Evolutionary conservation across 2,113 vertebrate genomes (phyloP).

Genomic region (Genyomyrus donnyi): DNA sequence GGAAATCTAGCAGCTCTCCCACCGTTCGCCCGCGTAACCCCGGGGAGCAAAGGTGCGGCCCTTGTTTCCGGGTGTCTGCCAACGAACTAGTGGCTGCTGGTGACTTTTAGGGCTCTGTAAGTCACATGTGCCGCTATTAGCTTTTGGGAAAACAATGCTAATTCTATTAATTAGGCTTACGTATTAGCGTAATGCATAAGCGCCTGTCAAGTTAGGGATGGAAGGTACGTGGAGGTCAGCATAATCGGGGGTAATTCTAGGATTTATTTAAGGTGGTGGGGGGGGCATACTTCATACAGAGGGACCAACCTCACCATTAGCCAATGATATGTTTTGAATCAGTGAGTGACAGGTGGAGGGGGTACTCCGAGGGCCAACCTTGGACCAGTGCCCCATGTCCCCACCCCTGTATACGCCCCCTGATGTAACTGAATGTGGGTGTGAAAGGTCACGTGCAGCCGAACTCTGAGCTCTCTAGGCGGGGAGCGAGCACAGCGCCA

Average conservation of each 20-base stretch:
- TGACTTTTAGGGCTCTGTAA: background rate
- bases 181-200: slow-evolving; percentile 13
- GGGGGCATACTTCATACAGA: background rate
- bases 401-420: background rate
- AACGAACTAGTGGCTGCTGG: no score
- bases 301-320: background rate
- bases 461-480: background rate
- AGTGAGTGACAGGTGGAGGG: background rate
- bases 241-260: slow-evolving; percentile 1
- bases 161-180: slow-evolving; percentile 20
- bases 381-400: background rate
- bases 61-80: background rate
- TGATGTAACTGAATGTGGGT: background rate
- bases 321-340: background rate
- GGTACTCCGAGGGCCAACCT: background rate
- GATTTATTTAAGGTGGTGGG: background rate
- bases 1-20: slow-evolving; percentile 54
- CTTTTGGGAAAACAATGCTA: background rate
- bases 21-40: slow-evolving; percentile 57
- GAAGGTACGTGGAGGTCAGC: slow-evolving; percentile 16
- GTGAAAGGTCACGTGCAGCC: background rate
- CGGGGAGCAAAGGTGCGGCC: slow-evolving; percentile 22
- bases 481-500: background rate
- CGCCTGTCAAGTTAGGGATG: background rate
- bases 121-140: background rate